Evolutionary conservation across 2,888 invertebrate species (phyloP).

Genomic region (Anoncus sp.): DNA sequence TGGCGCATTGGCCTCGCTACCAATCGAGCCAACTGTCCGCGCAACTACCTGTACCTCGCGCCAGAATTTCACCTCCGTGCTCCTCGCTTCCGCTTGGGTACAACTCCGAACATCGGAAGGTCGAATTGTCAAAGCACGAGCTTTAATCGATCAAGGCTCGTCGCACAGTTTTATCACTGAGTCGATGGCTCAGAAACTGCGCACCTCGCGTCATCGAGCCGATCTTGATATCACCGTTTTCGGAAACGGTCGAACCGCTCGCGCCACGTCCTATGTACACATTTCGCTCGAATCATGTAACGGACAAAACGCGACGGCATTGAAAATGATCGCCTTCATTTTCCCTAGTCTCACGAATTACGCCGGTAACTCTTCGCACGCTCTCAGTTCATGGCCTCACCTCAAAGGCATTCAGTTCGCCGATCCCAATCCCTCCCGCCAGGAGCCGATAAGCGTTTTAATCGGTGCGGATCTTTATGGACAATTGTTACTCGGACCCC

Average conservation of each 20-base stretch:
- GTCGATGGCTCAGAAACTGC: slow-evolving; percentile 47
- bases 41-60: background rate
- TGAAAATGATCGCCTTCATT: background rate
- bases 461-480: slow-evolving; percentile 53
- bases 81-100: slow-evolving; percentile 31
- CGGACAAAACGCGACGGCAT: background rate
- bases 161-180: slow-evolving; percentile 60
- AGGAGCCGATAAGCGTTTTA: slow-evolving; percentile 43
- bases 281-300: slow-evolving; percentile 2
- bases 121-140: slow-evolving; percentile 8
- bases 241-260: slow-evolving; percentile 10
- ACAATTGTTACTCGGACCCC: slow-evolving; percentile 7
- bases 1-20: slow-evolving; percentile 5
- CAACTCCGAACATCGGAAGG: slow-evolving; percentile 3
- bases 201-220: slow-evolving; percentile 36
- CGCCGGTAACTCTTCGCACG: no score
- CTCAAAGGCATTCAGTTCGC: no score
- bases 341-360: slow-evolving; percentile 3
- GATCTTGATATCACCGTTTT: slow-evolving; percentile 49
- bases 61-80: background rate
- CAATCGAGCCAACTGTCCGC: no score
- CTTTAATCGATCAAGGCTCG: slow-evolving; percentile 59
- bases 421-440: background rate
- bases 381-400: background rate
- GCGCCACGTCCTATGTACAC: slow-evolving; percentile 1